phyloP scores from a whole-genome alignment of 2,797 vertebrate species.

The Sphenopsis melanotis region DNA sequence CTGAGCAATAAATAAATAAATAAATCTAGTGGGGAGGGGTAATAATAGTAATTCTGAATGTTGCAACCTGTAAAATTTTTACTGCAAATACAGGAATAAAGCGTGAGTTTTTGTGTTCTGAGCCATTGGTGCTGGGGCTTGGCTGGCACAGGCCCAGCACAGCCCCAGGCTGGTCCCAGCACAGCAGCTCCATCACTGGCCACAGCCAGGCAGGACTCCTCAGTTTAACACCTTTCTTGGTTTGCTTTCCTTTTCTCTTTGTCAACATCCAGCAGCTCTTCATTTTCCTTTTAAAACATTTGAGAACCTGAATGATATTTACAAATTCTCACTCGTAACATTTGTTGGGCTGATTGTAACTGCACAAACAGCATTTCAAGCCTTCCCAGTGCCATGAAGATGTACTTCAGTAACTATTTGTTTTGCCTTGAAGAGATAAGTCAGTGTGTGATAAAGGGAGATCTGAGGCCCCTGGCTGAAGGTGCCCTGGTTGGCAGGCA shows the following conservation, averaged over 20 bases:
- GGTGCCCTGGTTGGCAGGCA: neutral
- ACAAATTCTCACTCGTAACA: neutral
- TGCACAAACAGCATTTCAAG: neutral
- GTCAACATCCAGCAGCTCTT: neutral
- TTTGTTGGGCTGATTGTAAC: neutral
- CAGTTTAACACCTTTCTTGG: rapidly evolving
- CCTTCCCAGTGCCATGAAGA: neutral
- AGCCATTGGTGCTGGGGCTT: rapidly evolving
- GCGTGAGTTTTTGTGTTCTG: rapidly evolving
- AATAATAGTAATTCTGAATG: neutral
- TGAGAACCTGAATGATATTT: neutral
- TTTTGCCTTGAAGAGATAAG: neutral
- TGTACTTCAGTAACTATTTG: neutral
- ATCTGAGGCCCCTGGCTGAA: neutral
- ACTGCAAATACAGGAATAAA: neutral
- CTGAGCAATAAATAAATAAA: too few species aligned
- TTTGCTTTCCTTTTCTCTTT: neutral
- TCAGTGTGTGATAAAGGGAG: neutral
- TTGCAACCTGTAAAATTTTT: neutral
- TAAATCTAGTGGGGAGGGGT: rapidly evolving
- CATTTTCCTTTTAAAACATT: neutral
- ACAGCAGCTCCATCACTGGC: neutral
- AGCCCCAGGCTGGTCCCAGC: neutral
- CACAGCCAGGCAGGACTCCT: neutral
- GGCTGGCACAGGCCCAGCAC: neutral